A percentile compares a stretch with the other conserved stretches of the same genome.
Conservation (phyloP, 1,140 invertebrate species). For the Neodiprion pinetum region DNA sequence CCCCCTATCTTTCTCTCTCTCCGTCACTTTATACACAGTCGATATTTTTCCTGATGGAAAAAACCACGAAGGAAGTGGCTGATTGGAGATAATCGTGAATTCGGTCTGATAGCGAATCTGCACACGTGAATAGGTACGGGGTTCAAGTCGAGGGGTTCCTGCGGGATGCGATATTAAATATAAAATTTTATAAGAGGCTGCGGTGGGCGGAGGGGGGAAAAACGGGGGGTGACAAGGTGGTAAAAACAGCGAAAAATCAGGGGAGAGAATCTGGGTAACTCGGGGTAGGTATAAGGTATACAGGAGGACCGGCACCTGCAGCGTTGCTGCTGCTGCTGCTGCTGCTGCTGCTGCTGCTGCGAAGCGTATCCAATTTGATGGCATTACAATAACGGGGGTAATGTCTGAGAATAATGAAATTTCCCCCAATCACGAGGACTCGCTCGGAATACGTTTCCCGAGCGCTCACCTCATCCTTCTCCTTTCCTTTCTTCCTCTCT, state of each 20-base stretch:
- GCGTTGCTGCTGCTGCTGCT: too few relatives aligned
- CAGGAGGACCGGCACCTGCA: neutral
- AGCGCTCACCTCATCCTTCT: neutral
- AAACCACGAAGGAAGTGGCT: too few relatives aligned
- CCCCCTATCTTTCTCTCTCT: too few relatives aligned
- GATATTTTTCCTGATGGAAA: too few relatives aligned
- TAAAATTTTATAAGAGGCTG: too few relatives aligned
- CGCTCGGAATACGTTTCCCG: slow-evolving; percentile 47
- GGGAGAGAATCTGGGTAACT: neutral
- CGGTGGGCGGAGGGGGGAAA: neutral
- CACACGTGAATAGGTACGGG: too few relatives aligned
- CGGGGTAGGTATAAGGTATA: neutral
- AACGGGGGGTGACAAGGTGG: neutral
- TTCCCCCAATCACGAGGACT: slow-evolving; percentile 56
- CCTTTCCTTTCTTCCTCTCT: neutral
- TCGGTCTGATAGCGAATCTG: too few relatives aligned
- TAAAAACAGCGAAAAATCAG: neutral
- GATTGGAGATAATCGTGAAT: too few relatives aligned
- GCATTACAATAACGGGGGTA: slow-evolving; percentile 60
- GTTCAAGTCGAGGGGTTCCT: too few relatives aligned
- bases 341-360: slow-evolving; percentile 24
- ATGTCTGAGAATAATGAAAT: slow-evolving; percentile 61
- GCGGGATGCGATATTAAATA: too few relatives aligned
- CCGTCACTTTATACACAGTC: too few relatives aligned
- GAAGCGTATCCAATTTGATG: slow-evolving; percentile 58